Evolutionary conservation across 2,797 vertebrate genomes (phyloP).

Genomic region (Danio aesculapii): DNA sequence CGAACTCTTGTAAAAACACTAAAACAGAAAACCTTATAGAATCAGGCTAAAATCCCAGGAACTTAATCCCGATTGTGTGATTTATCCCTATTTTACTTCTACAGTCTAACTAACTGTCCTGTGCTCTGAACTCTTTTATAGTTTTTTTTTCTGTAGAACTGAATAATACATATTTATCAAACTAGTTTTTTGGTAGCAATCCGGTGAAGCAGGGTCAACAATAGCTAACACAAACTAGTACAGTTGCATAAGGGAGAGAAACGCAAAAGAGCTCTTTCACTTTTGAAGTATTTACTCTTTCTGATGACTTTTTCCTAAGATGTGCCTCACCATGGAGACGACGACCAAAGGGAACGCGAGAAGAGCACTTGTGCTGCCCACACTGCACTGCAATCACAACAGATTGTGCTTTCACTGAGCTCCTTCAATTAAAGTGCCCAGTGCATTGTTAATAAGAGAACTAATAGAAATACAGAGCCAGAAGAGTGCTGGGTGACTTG

Average conservation of each 20-base stretch:
- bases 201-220: constrained; percentile 5
- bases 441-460: not conserved
- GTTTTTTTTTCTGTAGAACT: not conserved
- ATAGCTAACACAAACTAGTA: not conserved
- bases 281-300: constrained; percentile 39
- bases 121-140: not conserved
- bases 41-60: not conserved
- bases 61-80: not conserved
- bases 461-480: not conserved
- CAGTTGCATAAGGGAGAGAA: not conserved
- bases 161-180: not conserved
- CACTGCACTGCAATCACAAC: constrained; percentile 20
- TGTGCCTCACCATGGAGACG: constrained; percentile 46
- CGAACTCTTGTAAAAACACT: no score
- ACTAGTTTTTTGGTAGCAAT: not conserved
- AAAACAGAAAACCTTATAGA: not conserved
- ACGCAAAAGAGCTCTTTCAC: constrained; percentile 11
- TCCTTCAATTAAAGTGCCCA: constrained; percentile 14
- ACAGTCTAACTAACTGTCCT: not conserved
- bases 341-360: constrained; percentile 13
- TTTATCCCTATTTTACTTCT: not conserved
- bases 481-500: not conserved
- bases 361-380: constrained; percentile 28
- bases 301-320: constrained; percentile 28
- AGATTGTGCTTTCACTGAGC: constrained; percentile 1